A percentile compares a stretch with the other conserved stretches of the same genome.
These are phyloP conservation scores for Drosophila setifemur DNA, from an alignment of 1,140 invertebrate genomes.

Conservation along the genomic window DNA sequence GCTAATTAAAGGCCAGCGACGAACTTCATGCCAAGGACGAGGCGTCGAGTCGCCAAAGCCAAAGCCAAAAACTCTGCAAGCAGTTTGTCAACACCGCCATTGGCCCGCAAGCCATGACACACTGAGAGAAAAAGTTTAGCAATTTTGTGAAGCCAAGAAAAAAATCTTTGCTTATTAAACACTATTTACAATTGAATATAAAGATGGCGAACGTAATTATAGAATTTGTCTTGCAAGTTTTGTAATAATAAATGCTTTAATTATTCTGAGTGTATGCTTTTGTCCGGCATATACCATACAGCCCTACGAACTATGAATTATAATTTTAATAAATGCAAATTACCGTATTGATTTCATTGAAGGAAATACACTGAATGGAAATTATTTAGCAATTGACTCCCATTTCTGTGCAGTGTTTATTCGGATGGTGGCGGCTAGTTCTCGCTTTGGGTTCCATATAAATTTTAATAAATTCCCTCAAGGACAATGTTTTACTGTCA, in stretches of 20 bases:
- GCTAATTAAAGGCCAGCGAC: slow-evolving; percentile 72
- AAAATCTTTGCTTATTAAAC: neutral
- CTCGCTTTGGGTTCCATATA: slow-evolving; percentile 30
- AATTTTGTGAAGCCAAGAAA: neutral
- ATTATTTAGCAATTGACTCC: neutral
- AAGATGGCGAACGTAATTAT: too few species aligned
- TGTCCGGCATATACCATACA: too few species aligned
- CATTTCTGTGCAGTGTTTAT: slow-evolving; percentile 16
- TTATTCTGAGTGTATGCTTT: too few species aligned
- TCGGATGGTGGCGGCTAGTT: slow-evolving; percentile 8
- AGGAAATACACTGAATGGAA: too few species aligned
- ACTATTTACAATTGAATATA: too few species aligned
- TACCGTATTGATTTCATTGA: too few species aligned
- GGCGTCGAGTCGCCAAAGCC: slow-evolving; percentile 49
- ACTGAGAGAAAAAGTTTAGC: slow-evolving; percentile 3
- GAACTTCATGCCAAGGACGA: slow-evolving; percentile 66
- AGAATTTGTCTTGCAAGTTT: too few species aligned
- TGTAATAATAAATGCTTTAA: too few species aligned
- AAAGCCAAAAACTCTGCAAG: slow-evolving; percentile 44
- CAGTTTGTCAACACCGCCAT: slow-evolving; percentile 62
- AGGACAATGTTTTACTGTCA: slow-evolving; percentile 49
- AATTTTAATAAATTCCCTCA: slow-evolving; percentile 52
- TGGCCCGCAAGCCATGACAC: neutral
- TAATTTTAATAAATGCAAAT: too few species aligned
- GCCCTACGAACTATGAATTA: too few species aligned